Base-by-base conservation (phyloP, 2,797 vertebrate species). In the Leuciscus waleckii region DNA sequence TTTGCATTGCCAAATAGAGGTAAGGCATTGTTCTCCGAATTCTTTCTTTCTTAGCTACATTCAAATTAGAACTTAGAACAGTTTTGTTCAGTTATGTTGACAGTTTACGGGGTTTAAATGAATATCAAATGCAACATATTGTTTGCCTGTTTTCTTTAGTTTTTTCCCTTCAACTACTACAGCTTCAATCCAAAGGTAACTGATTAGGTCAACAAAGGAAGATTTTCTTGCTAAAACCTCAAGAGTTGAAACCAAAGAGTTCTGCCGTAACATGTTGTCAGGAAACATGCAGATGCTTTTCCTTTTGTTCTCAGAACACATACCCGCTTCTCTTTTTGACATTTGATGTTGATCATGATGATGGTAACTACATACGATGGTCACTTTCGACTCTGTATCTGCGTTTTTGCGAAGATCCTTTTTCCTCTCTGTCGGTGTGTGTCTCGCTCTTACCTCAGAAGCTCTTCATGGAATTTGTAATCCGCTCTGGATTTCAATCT, bases 221-320 rank as follows among this genome's bases (percentile, higher is more conserved):
- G 92, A 95, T 95, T 93, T 94, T 92, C 94, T 92, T 93, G 92
- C 92, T 93, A 90, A 81, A 94, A 94, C 93, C 94, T 95, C 94
- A 94, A 94, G 93, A 95, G 93, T 95, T 91, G 94, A 95, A 95
- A 96, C 95, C 95, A 96, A 96, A 96, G 95, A 96, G 91, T 92
- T 95, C 92, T 92, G 93, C 91, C 91, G 85, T 92, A 86, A 82
- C 83, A 79, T 32, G 35, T 86, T 85, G 75, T 86, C 61, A 81
- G 71, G 81, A 82, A 81, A 83, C 87, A 79, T 81, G 68, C 85
- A 58, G 68, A 81, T 77, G n/a, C 61, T 71, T 81, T 88, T 39
- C 6, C 16, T 83, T 71, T 81, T 77, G 63, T 82, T 49, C 56
- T 71, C 78, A 67, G 79, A 75, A 87, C 79, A 77, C 67, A 46